These are phyloP conservation scores for Forbesichthys agassizii DNA, from an alignment of 2,113 vertebrate genomes.

Conservation along the genomic window DNA sequence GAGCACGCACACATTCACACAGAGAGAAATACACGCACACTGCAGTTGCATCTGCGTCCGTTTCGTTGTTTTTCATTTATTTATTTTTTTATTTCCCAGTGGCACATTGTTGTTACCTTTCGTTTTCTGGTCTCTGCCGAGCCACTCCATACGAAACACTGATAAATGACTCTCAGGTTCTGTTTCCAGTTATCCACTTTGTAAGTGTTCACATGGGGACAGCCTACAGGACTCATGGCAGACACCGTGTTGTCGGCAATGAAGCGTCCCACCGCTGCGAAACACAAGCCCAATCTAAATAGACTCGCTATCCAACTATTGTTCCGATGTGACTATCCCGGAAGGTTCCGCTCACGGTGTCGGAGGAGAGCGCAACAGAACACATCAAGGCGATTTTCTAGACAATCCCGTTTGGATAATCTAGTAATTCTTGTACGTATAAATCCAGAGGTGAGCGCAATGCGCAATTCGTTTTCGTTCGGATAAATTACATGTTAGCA, in stretches of 20 bases:
- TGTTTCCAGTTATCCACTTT: slow-evolving; percentile 99
- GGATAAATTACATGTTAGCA: slow-evolving; percentile 69
- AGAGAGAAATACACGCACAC: not conserved
- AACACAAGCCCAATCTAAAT: slow-evolving; percentile 39
- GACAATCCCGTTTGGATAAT: slow-evolving; percentile 1
- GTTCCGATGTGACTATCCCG: slow-evolving; percentile 64
- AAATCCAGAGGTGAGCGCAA: slow-evolving; percentile 4
- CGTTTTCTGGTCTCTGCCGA: slow-evolving; percentile 94
- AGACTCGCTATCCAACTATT: slow-evolving; percentile 47
- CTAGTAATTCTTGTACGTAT: not conserved
- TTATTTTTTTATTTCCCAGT: not conserved
- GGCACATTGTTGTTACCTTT: slow-evolving; percentile 81
- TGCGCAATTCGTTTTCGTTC: slow-evolving; percentile 22
- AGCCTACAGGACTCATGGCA: slow-evolving; percentile 92
- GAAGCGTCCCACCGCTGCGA: slow-evolving; percentile 57
- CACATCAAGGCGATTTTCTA: slow-evolving; percentile 49
- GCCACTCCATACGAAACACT: slow-evolving; percentile 97
- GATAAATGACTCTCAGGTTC: slow-evolving; percentile 95
- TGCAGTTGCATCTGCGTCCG: not conserved
- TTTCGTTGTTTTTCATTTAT: not conserved
- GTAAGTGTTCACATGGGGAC: slow-evolving; percentile 92
- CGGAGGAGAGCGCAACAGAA: slow-evolving; percentile 38
- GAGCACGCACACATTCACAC: slow-evolving; percentile 9
- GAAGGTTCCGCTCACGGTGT: slow-evolving; percentile 54
- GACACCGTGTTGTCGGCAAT: slow-evolving; percentile 53